A percentile compares a stretch with the other conserved stretches of the same genome.
Evolutionary conservation across 2,113 vertebrate species (phyloP).

Genomic region (Lutjanus erythropterus): DNA sequence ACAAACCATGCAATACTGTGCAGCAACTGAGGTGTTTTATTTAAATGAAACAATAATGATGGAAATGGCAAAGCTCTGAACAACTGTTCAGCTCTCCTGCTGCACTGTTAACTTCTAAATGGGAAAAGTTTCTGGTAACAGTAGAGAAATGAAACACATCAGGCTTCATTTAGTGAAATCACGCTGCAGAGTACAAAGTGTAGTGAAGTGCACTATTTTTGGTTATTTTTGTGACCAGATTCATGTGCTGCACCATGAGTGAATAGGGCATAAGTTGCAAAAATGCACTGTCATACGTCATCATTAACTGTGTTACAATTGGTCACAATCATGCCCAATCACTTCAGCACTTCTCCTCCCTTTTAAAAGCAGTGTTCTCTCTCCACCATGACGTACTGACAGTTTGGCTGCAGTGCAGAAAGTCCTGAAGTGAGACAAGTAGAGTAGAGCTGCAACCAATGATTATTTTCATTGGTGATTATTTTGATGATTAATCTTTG

Average conservation of each 20-base stretch:
- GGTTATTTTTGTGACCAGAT: neutral
- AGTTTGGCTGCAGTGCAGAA: neutral
- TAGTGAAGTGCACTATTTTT: neutral
- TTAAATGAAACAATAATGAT: conserved; percentile 25
- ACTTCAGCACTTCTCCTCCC: conserved; percentile 9
- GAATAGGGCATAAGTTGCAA: conserved; percentile 1
- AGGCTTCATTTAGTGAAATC: neutral
- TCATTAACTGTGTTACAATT: conserved; percentile 1
- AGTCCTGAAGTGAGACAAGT: conserved; percentile 7
- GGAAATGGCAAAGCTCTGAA: neutral
- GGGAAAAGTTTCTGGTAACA: neutral
- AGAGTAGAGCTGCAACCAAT: no score
- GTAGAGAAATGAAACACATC: neutral
- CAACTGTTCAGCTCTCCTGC: conserved; percentile 24
- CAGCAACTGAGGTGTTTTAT: conserved; percentile 11
- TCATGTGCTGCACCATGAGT: neutral
- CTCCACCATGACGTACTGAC: neutral
- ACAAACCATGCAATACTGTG: conserved; percentile 49
- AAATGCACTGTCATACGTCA: conserved; percentile 11
- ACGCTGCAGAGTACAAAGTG: neutral
- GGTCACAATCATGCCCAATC: conserved; percentile 8
- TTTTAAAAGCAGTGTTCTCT: conserved; percentile 16
- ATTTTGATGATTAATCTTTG: no score
- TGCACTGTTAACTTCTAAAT: conserved; percentile 13
- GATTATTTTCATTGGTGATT: no score